A percentile compares a stretch with the other conserved stretches of the same genome.
Evolutionary conservation across 2,888 invertebrate species (phyloP).

Genomic region (Eubasilissa splendida): DNA sequence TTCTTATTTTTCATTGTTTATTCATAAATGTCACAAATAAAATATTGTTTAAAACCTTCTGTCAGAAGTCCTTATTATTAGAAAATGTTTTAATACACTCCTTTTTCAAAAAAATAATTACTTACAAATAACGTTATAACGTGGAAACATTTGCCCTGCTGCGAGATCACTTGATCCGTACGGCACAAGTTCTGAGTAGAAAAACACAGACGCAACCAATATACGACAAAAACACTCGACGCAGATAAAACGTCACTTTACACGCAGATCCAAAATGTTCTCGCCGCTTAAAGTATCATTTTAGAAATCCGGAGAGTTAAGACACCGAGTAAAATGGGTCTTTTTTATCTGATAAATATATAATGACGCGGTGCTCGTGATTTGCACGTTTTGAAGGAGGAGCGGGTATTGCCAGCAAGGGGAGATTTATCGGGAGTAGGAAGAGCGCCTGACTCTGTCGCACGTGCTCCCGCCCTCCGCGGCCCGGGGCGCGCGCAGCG

Average conservation of each 20-base stretch:
- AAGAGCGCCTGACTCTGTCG: slow-evolving; percentile 35
- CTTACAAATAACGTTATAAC: no score
- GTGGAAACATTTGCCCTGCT: no score
- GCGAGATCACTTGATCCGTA: no score
- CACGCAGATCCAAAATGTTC: background rate
- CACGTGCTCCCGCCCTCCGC: slow-evolving; percentile 39
- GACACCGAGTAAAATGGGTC: background rate
- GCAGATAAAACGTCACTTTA: background rate
- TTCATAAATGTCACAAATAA: no score
- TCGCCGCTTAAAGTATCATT: background rate
- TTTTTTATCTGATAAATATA: background rate
- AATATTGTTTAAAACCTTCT: no score
- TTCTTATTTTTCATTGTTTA: no score
- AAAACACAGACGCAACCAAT: no score
- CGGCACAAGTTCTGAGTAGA: no score
- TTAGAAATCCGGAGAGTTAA: background rate
- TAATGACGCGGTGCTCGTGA: background rate
- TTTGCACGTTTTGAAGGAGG: background rate
- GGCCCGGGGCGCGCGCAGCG: slow-evolving; percentile 45
- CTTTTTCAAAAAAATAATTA: no score
- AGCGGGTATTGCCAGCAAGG: background rate
- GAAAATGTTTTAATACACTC: no score
- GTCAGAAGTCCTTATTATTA: no score
- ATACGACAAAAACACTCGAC: background rate
- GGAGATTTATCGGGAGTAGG: slow-evolving; percentile 19